These are phyloP conservation scores for Andrena dorsata DNA, from an alignment of 2,888 invertebrate species.

Conservation along the genomic window DNA sequence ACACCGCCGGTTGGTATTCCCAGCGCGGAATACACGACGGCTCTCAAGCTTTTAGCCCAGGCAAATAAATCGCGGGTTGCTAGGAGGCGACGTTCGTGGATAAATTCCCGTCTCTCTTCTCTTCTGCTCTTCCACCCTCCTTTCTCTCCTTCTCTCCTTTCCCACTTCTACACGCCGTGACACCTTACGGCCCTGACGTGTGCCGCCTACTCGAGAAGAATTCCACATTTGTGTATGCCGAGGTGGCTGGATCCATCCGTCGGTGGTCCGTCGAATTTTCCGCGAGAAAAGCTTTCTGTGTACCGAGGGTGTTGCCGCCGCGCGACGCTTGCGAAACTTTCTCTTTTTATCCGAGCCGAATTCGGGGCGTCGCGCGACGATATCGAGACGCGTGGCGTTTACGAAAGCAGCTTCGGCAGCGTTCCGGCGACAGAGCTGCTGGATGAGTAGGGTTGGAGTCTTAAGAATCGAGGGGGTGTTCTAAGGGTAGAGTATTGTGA, in stretches of 20 bases:
- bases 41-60: constrained; percentile 75
- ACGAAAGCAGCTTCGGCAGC: neutral
- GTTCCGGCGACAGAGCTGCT: neutral
- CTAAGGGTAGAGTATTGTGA: neutral
- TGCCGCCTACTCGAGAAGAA: constrained; percentile 62
- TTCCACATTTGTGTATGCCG: constrained; percentile 58
- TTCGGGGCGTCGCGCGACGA: neutral
- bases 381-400: constrained; percentile 4
- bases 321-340: neutral
- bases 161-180: constrained; percentile 9
- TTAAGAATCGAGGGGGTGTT: neutral
- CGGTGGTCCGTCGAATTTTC: constrained; percentile 47
- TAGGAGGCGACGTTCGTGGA: constrained; percentile 64
- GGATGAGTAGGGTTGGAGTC: no score
- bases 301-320: neutral
- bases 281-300: constrained; percentile 12
- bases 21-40: constrained; percentile 66
- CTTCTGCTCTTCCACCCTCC: constrained; percentile 27
- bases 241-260: constrained; percentile 16
- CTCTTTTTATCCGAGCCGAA: neutral
- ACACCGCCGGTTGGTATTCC: constrained; percentile 67
- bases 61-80: constrained; percentile 74
- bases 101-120: constrained; percentile 63
- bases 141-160: neutral
- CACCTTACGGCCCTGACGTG: constrained; percentile 64